Conservation (phyloP, 2,113 vertebrate species). For the Delphinus delphis region DNA sequence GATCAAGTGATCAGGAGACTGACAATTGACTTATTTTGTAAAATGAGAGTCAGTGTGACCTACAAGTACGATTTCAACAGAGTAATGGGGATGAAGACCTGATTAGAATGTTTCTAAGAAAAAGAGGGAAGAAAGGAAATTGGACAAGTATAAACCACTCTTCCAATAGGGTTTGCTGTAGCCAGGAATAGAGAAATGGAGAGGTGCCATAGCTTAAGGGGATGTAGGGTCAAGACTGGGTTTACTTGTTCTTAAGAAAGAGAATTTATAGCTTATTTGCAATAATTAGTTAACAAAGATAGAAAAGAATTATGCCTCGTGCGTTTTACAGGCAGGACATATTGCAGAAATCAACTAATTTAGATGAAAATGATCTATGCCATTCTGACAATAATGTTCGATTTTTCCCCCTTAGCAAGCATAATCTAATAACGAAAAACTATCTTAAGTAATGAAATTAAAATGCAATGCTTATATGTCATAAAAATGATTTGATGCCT, state of each 20-base stretch:
- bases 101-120: not conserved
- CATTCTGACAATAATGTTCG: not conserved
- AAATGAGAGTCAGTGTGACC: not conserved
- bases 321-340: not conserved
- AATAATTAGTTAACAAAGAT: not conserved
- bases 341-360: slow-evolving; percentile 9
- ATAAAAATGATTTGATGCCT: not conserved
- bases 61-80: not conserved
- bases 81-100: not conserved
- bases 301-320: not conserved
- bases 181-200: not conserved
- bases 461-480: not conserved
- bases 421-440: not conserved
- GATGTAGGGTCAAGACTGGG: not conserved
- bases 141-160: not conserved
- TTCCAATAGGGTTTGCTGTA: not conserved
- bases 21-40: not conserved
- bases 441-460: not conserved
- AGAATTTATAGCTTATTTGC: not conserved
- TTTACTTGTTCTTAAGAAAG: not conserved
- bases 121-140: not conserved
- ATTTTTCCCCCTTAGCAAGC: not conserved
- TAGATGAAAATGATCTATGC: not conserved
- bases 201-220: not conserved
- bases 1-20: not conserved